Conservation (phyloP, 2,113 vertebrate genomes). For the Chaetodon auriga region DNA sequence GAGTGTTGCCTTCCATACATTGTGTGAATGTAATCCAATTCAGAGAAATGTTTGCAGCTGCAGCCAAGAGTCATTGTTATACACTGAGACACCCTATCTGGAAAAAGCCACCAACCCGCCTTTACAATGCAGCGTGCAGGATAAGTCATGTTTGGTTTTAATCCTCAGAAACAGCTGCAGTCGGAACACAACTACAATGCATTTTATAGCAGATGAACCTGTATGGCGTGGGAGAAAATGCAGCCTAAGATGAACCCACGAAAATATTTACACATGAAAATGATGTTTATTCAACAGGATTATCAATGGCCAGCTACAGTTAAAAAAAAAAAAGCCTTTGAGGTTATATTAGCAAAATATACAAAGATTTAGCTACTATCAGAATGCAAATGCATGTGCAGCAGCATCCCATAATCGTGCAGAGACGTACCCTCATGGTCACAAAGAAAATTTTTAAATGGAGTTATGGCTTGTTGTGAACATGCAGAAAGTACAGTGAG, state of each 20-base stretch:
- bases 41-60: slow-evolving; percentile 66
- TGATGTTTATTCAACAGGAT: slow-evolving; percentile 68
- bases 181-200: slow-evolving; percentile 51
- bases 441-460: slow-evolving; percentile 44
- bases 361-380: slow-evolving; percentile 45
- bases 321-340: slow-evolving; percentile 21
- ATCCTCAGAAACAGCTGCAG: slow-evolving; percentile 68
- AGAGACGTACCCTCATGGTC: slow-evolving; percentile 24
- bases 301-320: slow-evolving; percentile 51
- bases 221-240: slow-evolving; percentile 43
- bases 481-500: slow-evolving; percentile 35
- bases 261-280: slow-evolving; percentile 66
- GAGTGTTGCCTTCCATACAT: slow-evolving; percentile 56
- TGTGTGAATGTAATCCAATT: slow-evolving; percentile 76
- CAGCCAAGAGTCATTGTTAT: slow-evolving; percentile 71
- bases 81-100: slow-evolving; percentile 67
- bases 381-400: slow-evolving; percentile 30
- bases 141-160: slow-evolving; percentile 77
- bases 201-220: slow-evolving; percentile 59
- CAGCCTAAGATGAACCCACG: slow-evolving; percentile 51
- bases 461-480: slow-evolving; percentile 27
- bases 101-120: slow-evolving; percentile 56
- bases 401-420: slow-evolving; percentile 16
- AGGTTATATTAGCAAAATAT: slow-evolving; percentile 53
- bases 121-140: slow-evolving; percentile 65